Conservation (phyloP, 2,797 vertebrate genomes). For the Falco peregrinus region DNA sequence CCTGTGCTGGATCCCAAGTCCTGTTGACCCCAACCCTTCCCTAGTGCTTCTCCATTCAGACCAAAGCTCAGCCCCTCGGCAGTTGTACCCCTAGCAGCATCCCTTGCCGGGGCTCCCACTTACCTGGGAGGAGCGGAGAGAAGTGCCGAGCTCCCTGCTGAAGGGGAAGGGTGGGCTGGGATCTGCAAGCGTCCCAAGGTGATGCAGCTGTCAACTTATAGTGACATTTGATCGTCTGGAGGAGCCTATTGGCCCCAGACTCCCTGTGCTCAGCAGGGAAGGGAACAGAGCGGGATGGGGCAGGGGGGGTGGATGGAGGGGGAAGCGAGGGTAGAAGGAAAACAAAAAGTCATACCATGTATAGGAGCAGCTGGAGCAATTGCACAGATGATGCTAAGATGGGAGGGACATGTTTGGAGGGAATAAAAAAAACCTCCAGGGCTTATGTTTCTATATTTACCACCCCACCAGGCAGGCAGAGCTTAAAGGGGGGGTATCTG, state of each 20-base stretch:
- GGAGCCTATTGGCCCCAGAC: constrained; percentile 83
- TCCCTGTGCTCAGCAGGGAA: constrained; percentile 5
- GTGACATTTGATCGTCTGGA: constrained; percentile 85
- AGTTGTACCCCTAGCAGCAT: neutral
- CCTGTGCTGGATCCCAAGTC: neutral
- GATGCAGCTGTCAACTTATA: constrained; percentile 85
- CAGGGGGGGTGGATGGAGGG: neutral
- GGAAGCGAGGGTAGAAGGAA: neutral
- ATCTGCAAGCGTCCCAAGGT: constrained; percentile 71
- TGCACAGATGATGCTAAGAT: constrained; percentile 78
- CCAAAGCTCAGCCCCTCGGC: neutral
- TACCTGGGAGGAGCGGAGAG: constrained; percentile 82
- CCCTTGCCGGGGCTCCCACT: constrained; percentile 23
- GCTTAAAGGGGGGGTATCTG: constrained; percentile 43
- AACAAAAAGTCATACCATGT: constrained; percentile 74
- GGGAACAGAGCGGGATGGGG: neutral
- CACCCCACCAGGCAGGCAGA: constrained; percentile 77
- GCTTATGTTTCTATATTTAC: constrained; percentile 89
- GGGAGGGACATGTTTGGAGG: constrained; percentile 80
- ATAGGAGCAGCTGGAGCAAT: constrained; percentile 85
- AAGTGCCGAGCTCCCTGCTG: constrained; percentile 77
- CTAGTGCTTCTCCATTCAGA: neutral
- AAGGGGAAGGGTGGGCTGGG: constrained; percentile 76
- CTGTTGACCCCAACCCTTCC: neutral
- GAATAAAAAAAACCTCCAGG: constrained; percentile 66